Evolutionary conservation across 2,113 vertebrate genomes (phyloP), one percentile per base, ranked within the genome.

Genomic region (human): DNA sequence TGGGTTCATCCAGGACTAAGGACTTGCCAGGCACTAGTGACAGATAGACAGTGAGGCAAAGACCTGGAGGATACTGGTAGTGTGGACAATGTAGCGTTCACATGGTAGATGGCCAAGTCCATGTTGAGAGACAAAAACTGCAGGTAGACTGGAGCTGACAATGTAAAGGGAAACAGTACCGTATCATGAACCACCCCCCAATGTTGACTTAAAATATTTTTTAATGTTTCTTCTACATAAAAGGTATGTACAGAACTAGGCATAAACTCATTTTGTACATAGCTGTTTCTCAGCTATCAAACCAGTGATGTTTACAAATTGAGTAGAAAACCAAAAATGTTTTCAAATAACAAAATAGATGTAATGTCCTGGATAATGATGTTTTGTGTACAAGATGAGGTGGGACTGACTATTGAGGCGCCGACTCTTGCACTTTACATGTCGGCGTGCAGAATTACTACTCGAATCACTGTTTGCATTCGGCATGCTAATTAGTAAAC

Each of bases 391-490:
- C 35, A 61, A 40, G 76, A 7, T 79, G 61, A 43, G 52, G 8
- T 30, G 30, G 2, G 17, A 52, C 38, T 2, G 10, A 4, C 66
- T 9, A 1, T 40, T 20, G 32, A 73, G 72, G 8, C 18, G 6
- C 20, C 40, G 40, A 7, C 2, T 43, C 55, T 70, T n/a, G 76
- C 38, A 6, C 78, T 8, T 40, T 43, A 30, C 66, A 2, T 12
- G 14, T 43, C 16, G 48, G 14, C 23, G 0, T 4, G 27, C 38
- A 3, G 57, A 17, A 4, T 17, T 8, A 11, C 64, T 14, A 1
- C 80, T n/a, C 11, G 18, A 0, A 5, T 30, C 25, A 0, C 55
- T 50, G 43, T 57, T 32, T 3, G 38, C 6, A 0, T 43, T 17
- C 27, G 9, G 38, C 43, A 1, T 27, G 61, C 38, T 57, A 13